Evolutionary conservation across 1,140 invertebrate genomes (phyloP), one percentile per base, ranked within the genome.

Genomic region (Trichonephila clavipes): DNA sequence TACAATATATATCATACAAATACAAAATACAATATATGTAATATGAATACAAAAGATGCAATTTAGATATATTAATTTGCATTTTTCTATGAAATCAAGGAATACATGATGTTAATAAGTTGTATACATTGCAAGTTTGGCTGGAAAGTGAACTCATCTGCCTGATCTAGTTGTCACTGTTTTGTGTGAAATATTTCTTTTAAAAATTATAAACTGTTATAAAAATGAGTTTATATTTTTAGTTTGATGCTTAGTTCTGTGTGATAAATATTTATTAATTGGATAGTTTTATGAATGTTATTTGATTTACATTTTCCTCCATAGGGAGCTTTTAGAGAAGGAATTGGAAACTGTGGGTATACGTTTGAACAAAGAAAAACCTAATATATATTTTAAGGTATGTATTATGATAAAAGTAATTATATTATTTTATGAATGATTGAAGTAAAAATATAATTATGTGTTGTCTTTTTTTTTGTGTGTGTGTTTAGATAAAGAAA

Each of bases 351-450:
- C 98, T 95, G 99, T 99, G 62, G 99, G 99, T 64, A 99, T 99
- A 95, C 96, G 99, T 95, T 96, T 99, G 61, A 99, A 99, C 96
- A 99, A 98, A 96, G 96, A 96, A 83, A 99, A 98, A 96, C 99
- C 99, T 19, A 99, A 99, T 96, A 99, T 99, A 96, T 99, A 99
- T 96, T 99, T 99, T 95, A 99, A 99, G 96, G 98, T 98, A 96
- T 94, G 77, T 64, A 34, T 34, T 87, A 2, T 24, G 51, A 69
- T 66, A 8, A 12, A n/a, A 64, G 62, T n/a, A 64, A 21, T 8
- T 21, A 6, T 64, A 64, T 66, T 66, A n/a, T 66, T 66, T 2
- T n/a, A 66, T 14, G n/a, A n/a, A 66, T 24, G 0, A n/a, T 66
- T 66, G 19, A 14, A 14, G n/a, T 66, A 66, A 0, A 10, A 24